phyloP scores from a whole-genome alignment of 2,797 vertebrate species.

The Alca torda region DNA sequence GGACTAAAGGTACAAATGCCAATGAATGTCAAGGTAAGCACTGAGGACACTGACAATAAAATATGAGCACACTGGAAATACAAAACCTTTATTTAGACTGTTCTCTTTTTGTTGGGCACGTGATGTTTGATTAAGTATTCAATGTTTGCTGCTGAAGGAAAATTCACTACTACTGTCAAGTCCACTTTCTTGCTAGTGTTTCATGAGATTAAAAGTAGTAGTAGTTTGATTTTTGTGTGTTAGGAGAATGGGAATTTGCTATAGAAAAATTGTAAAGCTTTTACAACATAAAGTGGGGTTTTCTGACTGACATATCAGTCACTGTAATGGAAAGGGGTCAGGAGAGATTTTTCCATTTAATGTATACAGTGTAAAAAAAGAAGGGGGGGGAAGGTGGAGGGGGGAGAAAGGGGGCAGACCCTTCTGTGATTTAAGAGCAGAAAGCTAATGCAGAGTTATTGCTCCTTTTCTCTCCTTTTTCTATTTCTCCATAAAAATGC shows the following conservation, averaged over 20 bases:
- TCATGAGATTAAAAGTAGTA: not conserved
- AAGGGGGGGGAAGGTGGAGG: fast-evolving
- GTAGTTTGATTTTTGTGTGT: not conserved
- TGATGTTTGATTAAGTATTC: not conserved
- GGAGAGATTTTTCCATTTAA: not conserved
- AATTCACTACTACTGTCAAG: not conserved
- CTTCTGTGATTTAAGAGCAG: not conserved
- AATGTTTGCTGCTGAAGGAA: not conserved
- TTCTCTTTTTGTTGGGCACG: not conserved
- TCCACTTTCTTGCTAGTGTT: not conserved
- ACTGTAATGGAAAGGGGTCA: not conserved
- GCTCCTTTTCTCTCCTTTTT: not conserved
- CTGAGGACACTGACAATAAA: not conserved
- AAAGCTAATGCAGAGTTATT: not conserved
- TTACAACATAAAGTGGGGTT: not conserved
- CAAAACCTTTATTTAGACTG: not conserved
- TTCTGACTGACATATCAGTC: not conserved
- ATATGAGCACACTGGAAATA: not conserved
- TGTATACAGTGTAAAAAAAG: not conserved
- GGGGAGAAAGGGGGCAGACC: not conserved
- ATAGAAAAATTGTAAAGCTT: not conserved
- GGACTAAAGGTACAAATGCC: slow-evolving; percentile 85
- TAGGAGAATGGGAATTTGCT: not conserved
- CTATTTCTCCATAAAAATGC: not conserved
- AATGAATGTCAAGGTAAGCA: slow-evolving; percentile 83